Evolutionary conservation across 2,888 invertebrate genomes (phyloP).

Genomic region (Nemurella pictetii): DNA sequence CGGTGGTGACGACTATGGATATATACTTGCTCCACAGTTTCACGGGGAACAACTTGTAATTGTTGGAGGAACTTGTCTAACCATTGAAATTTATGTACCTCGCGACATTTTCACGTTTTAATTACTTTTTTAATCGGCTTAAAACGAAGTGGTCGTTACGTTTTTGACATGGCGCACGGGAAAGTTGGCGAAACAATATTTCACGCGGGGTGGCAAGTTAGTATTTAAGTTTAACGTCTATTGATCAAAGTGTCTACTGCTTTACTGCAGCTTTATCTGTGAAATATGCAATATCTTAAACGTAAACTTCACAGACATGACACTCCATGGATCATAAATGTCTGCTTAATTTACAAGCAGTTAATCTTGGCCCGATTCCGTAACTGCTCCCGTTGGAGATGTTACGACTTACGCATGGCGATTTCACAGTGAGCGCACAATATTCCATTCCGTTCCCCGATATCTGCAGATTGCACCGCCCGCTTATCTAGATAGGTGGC

Average conservation of each 20-base stretch:
- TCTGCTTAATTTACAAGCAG: background rate
- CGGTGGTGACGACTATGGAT: background rate
- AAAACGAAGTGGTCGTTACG: slow-evolving; percentile 21
- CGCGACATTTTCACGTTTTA: slow-evolving; percentile 21
- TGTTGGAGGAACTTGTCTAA: slow-evolving; percentile 18
- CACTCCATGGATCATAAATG: background rate
- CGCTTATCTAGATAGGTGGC: background rate
- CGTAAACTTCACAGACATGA: background rate
- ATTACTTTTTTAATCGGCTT: slow-evolving; percentile 29
- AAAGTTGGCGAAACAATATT: slow-evolving; percentile 4
- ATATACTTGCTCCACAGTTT: background rate
- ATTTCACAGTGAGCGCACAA: too few relatives aligned
- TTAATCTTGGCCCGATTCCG: background rate
- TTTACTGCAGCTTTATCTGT: slow-evolving; percentile 1
- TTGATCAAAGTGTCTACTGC: slow-evolving; percentile 23
- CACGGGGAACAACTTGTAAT: background rate
- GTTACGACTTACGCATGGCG: too few relatives aligned
- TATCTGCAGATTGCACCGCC: background rate
- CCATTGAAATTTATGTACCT: slow-evolving; percentile 23
- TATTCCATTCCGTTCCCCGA: too few relatives aligned
- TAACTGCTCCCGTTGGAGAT: background rate
- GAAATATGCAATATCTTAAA: slow-evolving; percentile 4
- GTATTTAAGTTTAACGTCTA: background rate
- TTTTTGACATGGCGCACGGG: background rate
- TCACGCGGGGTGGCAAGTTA: background rate